phyloP scores from a whole-genome alignment of 2,113 vertebrate species.

The Campylomormyrus numenius region DNA sequence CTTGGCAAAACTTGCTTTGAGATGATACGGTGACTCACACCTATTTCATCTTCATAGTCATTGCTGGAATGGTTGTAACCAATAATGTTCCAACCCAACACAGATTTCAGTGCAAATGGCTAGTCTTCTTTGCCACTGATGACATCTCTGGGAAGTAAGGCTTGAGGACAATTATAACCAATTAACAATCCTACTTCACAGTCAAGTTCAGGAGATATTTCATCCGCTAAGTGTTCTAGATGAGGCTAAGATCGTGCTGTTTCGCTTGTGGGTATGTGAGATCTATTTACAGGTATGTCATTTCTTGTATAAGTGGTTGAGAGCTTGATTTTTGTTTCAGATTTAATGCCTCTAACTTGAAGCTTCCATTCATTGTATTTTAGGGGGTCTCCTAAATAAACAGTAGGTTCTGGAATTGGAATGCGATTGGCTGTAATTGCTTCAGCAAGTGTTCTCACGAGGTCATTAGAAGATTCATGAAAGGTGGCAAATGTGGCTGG shows the following conservation, averaged over 20 bases:
- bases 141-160: background rate
- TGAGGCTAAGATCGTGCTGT: background rate
- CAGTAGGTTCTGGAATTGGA: conserved; percentile 20
- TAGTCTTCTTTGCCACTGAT: background rate
- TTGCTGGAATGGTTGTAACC: no score
- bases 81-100: conserved; percentile 4
- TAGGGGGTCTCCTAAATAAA: conserved; percentile 17
- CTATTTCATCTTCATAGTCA: conserved; percentile 15
- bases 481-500: background rate
- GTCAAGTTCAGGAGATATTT: background rate
- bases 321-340: background rate
- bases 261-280: background rate
- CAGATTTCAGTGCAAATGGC: background rate
- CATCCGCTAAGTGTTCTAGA: background rate
- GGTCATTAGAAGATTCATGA: background rate
- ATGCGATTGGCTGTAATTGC: conserved; percentile 1
- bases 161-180: background rate
- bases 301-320: background rate
- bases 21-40: conserved; percentile 20
- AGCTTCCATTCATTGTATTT: conserved; percentile 25
- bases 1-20: conserved; percentile 12
- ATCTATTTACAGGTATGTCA: background rate
- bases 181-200: background rate
- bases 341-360: background rate
- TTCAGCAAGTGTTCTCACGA: conserved; percentile 12